Conservation (phyloP, 2,888 invertebrate species). For the Pecten maximus region DNA sequence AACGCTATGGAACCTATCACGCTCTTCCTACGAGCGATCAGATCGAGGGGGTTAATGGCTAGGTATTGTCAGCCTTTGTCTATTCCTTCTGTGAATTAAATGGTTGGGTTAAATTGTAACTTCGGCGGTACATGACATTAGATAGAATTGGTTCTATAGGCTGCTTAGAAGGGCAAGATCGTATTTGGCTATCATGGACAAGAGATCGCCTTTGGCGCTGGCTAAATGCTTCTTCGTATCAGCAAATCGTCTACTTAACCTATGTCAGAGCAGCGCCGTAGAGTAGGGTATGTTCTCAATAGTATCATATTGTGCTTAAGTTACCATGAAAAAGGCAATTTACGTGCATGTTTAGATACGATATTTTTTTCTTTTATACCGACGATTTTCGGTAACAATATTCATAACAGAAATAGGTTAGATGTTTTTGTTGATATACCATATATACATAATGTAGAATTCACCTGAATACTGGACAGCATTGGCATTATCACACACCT, state of each 20-base stretch:
- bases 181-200: not conserved
- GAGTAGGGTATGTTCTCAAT: not conserved
- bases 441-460: not conserved
- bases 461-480: not conserved
- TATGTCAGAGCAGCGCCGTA: not conserved
- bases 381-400: not conserved
- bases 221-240: not conserved
- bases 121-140: not conserved
- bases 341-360: not conserved
- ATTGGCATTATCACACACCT: too few species aligned
- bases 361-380: not conserved
- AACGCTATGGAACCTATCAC: not conserved
- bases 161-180: not conserved
- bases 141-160: not conserved
- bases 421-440: not conserved
- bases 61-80: not conserved
- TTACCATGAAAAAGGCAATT: conserved; percentile 30
- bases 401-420: not conserved
- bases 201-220: not conserved
- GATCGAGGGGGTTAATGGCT: not conserved
- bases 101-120: not conserved
- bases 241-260: not conserved
- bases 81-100: not conserved
- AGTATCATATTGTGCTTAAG: not conserved
- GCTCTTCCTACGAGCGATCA: not conserved